These are phyloP conservation scores for Geococcyx californianus DNA, from an alignment of 2,113 vertebrate genomes.

Conservation along the genomic window DNA sequence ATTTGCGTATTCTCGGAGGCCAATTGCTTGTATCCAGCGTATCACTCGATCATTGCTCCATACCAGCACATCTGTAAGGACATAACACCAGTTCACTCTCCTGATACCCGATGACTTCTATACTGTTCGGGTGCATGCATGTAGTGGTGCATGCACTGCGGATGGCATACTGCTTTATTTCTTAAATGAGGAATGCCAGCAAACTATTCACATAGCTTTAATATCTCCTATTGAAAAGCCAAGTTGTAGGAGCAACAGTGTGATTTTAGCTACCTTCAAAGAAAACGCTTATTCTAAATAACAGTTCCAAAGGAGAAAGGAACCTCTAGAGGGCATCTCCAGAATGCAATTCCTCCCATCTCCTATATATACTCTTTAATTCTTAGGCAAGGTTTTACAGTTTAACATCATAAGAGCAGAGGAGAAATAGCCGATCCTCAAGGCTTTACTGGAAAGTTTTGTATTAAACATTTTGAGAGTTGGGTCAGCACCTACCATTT, in stretches of 20 bases:
- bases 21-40: conserved; percentile 97
- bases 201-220: background rate
- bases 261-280: background rate
- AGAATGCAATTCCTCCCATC: background rate
- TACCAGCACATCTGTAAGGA: conserved; percentile 89
- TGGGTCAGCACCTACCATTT: background rate
- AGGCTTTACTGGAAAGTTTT: background rate
- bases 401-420: background rate
- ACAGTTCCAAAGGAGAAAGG: background rate
- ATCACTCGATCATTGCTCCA: conserved; percentile 98
- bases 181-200: background rate
- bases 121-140: background rate
- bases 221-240: background rate
- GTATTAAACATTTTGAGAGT: background rate
- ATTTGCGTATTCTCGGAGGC: conserved; percentile 95
- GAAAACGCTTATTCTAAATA: background rate
- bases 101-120: background rate
- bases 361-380: background rate
- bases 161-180: background rate
- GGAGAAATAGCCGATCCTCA: background rate
- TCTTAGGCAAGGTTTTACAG: background rate
- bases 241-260: background rate
- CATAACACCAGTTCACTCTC: background rate
- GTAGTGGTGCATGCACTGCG: background rate
- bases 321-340: background rate